Evolutionary conservation across 1,140 invertebrate genomes (phyloP).

Genomic region (Helicorthomorpha holstii): DNA sequence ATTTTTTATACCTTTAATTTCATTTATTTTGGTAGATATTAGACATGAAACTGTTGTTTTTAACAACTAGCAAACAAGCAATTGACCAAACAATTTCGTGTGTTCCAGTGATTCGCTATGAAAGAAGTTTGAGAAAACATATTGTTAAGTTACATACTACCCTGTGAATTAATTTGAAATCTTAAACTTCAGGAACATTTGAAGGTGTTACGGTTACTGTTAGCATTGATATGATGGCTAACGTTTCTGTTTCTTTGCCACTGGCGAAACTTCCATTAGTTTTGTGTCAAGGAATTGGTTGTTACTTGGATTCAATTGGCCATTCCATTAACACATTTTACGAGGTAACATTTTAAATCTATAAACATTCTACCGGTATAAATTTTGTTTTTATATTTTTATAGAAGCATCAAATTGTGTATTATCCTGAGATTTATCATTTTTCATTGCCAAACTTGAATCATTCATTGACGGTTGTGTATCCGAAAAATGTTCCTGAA

Average conservation of each 20-base stretch:
- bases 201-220: too few relatives aligned
- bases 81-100: constrained; percentile 17
- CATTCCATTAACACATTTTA: too few relatives aligned
- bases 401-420: constrained; percentile 27
- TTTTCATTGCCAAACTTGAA: constrained; percentile 36
- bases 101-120: constrained; percentile 32
- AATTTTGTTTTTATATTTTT: constrained; percentile 30
- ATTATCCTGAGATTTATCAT: constrained; percentile 40
- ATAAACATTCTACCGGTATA: constrained; percentile 38
- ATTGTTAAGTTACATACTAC: too few relatives aligned
- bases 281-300: constrained; percentile 46
- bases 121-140: constrained; percentile 28
- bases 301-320: too few relatives aligned
- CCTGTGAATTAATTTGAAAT: too few relatives aligned
- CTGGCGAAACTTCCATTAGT: too few relatives aligned
- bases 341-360: constrained; percentile 48
- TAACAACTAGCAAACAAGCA: constrained; percentile 9
- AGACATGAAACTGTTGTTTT: constrained; percentile 12
- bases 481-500: constrained; percentile 37
- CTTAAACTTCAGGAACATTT: too few relatives aligned
- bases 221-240: too few relatives aligned
- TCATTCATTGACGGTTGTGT: constrained; percentile 54
- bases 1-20: too few relatives aligned
- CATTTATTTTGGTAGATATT: not conserved
- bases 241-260: too few relatives aligned